Percentiles rank a stretch among this genome's conserved stretches.
Evolutionary conservation across 2,888 invertebrate species (phyloP).

Genomic region (Agrilus cyanescens): DNA sequence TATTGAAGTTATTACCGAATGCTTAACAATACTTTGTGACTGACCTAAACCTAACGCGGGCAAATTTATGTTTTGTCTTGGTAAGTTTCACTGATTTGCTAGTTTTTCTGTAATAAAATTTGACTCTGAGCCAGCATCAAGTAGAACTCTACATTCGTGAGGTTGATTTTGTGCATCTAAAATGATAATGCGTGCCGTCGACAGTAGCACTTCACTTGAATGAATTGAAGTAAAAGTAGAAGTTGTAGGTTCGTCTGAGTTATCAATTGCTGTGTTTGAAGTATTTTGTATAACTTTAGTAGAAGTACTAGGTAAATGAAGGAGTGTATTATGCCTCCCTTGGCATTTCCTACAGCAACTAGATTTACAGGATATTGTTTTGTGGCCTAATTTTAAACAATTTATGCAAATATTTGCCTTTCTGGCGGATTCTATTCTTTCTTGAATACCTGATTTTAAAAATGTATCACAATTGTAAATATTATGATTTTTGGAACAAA

Average conservation of each 20-base stretch:
- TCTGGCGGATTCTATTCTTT: not conserved
- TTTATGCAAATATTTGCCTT: slow-evolving; percentile 1
- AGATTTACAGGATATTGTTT: not conserved
- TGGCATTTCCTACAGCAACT: not conserved
- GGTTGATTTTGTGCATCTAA: not conserved
- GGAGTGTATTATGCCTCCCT: too few species aligned
- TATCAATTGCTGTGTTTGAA: too few species aligned
- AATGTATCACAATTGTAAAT: slow-evolving; percentile 2
- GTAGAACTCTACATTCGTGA: not conserved
- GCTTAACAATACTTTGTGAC: too few species aligned
- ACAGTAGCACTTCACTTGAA: not conserved
- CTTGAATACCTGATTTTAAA: not conserved
- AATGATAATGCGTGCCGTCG: slow-evolving; percentile 3
- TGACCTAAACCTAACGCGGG: too few species aligned
- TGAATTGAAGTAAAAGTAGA: too few species aligned
- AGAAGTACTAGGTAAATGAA: too few species aligned
- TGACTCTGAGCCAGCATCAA: slow-evolving; percentile 2
- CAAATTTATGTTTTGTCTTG: too few species aligned
- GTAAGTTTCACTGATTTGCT: too few species aligned
- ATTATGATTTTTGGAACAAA: slow-evolving; percentile 1
- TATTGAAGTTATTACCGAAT: too few species aligned
- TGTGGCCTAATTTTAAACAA: slow-evolving; percentile 1
- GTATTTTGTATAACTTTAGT: too few species aligned
- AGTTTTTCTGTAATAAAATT: too few species aligned
- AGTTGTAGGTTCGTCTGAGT: too few species aligned